phyloP scores from a whole-genome alignment of 2,797 vertebrate species.

The Sphenodon punctatus region DNA sequence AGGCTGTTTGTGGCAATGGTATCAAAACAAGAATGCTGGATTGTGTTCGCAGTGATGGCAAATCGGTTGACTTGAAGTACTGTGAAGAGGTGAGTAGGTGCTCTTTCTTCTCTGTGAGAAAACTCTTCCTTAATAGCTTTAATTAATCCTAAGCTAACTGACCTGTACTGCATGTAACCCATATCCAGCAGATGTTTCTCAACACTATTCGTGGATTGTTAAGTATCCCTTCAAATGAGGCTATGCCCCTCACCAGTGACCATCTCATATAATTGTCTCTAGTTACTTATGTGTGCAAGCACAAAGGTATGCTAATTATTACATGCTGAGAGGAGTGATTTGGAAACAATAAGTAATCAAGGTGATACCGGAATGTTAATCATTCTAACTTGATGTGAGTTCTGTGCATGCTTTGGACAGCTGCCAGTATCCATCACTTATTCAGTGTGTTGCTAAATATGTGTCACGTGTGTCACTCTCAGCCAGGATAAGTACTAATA shows the following conservation, averaged over 20 bases:
- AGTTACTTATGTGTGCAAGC: conserved; percentile 46
- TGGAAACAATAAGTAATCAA: conserved; percentile 75
- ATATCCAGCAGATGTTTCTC: conserved; percentile 65
- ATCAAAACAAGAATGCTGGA: conserved; percentile 96
- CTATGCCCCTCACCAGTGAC: conserved; percentile 31
- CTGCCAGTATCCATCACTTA: conserved; percentile 68
- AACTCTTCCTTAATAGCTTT: conserved; percentile 27
- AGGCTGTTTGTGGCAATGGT: conserved; percentile 91
- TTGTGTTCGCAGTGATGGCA: conserved; percentile 95
- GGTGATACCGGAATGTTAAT: conserved; percentile 70
- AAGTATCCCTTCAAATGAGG: conserved; percentile 56
- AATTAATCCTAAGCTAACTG: conserved; percentile 49
- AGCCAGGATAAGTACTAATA: conserved; percentile 52
- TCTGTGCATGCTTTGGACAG: conserved; percentile 58
- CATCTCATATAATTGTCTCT: conserved; percentile 60
- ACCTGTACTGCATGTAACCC: not conserved
- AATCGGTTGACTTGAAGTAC: conserved; percentile 92
- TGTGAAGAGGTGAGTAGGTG: conserved; percentile 88
- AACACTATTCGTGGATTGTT: conserved; percentile 66
- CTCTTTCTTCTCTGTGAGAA: conserved; percentile 27
- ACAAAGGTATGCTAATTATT: conserved; percentile 64
- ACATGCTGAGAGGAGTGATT: conserved; percentile 60
- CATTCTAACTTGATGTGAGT: conserved; percentile 71
- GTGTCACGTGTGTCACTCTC: conserved; percentile 43
- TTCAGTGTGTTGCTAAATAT: conserved; percentile 57